These are phyloP conservation scores for Picus viridis DNA, from an alignment of 2,797 vertebrate species.

Conservation along the genomic window DNA sequence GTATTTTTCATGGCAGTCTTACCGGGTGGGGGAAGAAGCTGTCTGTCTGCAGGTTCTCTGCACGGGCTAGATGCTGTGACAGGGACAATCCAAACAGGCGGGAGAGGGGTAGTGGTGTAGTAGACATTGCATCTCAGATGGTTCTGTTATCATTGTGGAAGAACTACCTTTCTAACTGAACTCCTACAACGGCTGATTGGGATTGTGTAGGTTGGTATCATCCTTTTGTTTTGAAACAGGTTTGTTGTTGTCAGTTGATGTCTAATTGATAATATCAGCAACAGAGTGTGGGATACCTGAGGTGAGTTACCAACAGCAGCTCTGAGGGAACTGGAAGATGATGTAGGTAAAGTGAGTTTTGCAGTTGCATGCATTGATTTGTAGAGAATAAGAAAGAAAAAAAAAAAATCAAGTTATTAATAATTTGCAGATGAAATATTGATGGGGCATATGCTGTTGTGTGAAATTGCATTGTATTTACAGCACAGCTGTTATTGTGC, in stretches of 20 bases:
- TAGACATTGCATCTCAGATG: not conserved
- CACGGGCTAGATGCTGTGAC: accelerated
- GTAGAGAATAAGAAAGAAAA: not conserved
- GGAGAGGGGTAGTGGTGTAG: not conserved
- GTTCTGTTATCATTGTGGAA: not conserved
- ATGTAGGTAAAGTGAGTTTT: not conserved
- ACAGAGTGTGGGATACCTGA: not conserved
- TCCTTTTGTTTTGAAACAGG: not conserved
- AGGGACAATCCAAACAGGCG: not conserved
- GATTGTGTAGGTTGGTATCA: not conserved
- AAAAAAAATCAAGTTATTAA: not conserved
- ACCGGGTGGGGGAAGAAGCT: not conserved
- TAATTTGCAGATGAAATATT: not conserved
- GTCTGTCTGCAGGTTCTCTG: not conserved
- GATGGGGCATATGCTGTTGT: not conserved
- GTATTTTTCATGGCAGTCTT: not conserved
- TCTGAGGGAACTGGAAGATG: not conserved
- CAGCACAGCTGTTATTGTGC: not conserved
- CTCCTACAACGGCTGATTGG: not conserved
- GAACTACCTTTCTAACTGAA: not conserved
- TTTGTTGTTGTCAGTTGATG: not conserved
- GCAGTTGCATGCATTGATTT: not conserved
- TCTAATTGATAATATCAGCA: not conserved
- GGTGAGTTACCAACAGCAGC: not conserved
- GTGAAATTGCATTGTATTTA: accelerated